Base-by-base conservation (phyloP, 2,113 vertebrate species). In the Fregetta grallaria region DNA sequence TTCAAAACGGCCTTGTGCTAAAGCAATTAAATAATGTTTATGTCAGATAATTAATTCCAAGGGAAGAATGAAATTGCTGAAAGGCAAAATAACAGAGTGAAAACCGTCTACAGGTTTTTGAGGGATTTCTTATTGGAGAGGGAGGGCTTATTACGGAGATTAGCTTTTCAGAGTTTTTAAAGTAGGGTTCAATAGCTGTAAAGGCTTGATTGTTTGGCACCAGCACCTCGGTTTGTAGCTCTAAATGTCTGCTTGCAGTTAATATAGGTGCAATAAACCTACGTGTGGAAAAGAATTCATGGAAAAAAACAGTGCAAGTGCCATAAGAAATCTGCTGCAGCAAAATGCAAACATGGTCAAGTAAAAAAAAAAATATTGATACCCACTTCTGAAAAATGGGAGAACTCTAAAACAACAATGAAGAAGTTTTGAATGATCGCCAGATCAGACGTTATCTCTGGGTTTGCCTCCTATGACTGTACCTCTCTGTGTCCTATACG, bases 1-100 rank as follows among this genome's bases (percentile, higher is more conserved):
- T 79, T 59, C 59, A 50, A 83, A 95, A 76, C 0, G 2, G 49
- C 36, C 68, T 83, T 73, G 71, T 92, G 92, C 42, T 96, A 94
- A 92, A 96, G 66, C 67, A 90, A 67, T 94, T 95, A 94, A 94
- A 73, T 92, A 80, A 74, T 90, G 91, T 73, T 92, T 95, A 80
- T 62, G 49, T 79, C 90, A 55, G 50, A 62, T 93, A 86, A 85
- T 95, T 93, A 83, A 94, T 95, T 96, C 76, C 88, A 77, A 74
- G 63, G 67, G 71, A 94, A 83, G 32, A 67, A 74, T 90, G 77
- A 93, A 95, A 90, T 76, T 71, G 55, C 53, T 77, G 52, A 86
- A 86, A 84, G 68, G 86, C 50, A 80, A 94, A 88, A 90, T 79
- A 90, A 65, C 34, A 30, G 36, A 68, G 42, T 77, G 42, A 79